phyloP scores from a whole-genome alignment of 2,888 invertebrate genomes.

The Philhelius pedissequus region DNA sequence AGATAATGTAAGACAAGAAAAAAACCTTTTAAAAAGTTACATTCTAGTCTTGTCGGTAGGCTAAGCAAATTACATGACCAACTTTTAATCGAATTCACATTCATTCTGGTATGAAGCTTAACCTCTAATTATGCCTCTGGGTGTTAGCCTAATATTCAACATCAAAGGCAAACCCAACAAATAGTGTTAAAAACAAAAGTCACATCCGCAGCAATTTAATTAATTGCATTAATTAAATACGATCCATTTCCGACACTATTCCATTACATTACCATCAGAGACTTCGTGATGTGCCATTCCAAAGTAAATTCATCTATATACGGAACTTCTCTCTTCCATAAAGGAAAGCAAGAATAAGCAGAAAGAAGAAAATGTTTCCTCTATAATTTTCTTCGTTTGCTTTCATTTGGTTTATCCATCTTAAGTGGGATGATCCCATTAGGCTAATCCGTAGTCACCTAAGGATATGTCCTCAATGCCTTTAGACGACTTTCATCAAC shows the following conservation, averaged over 20 bases:
- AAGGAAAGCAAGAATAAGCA: background rate
- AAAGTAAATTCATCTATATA: constrained; percentile 23
- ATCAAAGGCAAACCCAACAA: background rate
- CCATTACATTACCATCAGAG: constrained; percentile 2
- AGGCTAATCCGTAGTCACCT: constrained; percentile 55
- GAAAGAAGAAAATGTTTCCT: background rate
- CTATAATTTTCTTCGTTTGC: constrained; percentile 32
- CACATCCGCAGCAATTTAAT: constrained; percentile 50
- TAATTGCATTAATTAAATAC: constrained; percentile 63
- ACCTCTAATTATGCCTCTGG: background rate
- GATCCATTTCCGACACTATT: constrained; percentile 43
- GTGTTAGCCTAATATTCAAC: background rate
- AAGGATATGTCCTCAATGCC: constrained; percentile 41
- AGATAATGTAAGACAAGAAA: too few relatives aligned
- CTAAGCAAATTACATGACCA: background rate
- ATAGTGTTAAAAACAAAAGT: constrained; percentile 1
- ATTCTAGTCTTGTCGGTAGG: too few relatives aligned
- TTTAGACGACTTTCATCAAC: constrained; percentile 4
- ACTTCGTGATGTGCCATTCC: background rate
- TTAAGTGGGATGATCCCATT: constrained; percentile 59
- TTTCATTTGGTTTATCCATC: constrained; percentile 34
- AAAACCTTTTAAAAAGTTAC: too few relatives aligned
- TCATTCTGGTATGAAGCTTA: background rate
- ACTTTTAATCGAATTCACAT: background rate
- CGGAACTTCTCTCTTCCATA: background rate